phyloP scores from a whole-genome alignment of 2,888 invertebrate genomes.

The Lymantria dispar region DNA sequence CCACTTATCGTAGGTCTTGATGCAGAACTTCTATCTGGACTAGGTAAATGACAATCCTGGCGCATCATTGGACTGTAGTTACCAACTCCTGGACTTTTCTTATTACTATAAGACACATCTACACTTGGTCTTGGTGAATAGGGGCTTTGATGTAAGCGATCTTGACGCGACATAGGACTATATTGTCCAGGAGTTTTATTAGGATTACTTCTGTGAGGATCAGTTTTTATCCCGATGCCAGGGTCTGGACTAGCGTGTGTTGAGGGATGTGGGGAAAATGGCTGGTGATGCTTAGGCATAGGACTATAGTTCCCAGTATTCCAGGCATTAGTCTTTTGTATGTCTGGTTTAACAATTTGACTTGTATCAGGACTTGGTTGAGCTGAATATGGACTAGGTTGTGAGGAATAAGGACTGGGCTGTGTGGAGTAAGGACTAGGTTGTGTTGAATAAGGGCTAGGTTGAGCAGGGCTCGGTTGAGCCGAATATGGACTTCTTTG shows the following conservation, averaged over 20 bases:
- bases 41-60: slow-evolving; percentile 65
- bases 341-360: slow-evolving; percentile 69
- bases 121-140: slow-evolving; percentile 73
- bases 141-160: slow-evolving; percentile 66
- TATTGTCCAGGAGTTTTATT: slow-evolving; percentile 70
- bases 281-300: slow-evolving; percentile 73
- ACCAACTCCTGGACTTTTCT: slow-evolving; percentile 69
- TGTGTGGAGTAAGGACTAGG: slow-evolving; percentile 74
- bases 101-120: slow-evolving; percentile 58
- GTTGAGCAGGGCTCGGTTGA: slow-evolving; percentile 73
- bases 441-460: slow-evolving; percentile 73
- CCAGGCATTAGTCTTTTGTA: slow-evolving; percentile 69
- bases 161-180: slow-evolving; percentile 74
- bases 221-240: slow-evolving; percentile 60
- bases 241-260: slow-evolving; percentile 73
- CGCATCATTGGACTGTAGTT: slow-evolving; percentile 73
- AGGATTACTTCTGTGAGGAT: slow-evolving; percentile 52
- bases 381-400: slow-evolving; percentile 73
- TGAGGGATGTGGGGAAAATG: slow-evolving; percentile 72
- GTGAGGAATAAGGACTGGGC: slow-evolving; percentile 74
- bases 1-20: slow-evolving; percentile 40
- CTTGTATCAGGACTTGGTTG: slow-evolving; percentile 77
- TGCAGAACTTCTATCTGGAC: slow-evolving; percentile 59
- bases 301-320: slow-evolving; percentile 74
- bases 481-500: slow-evolving; percentile 76